Evolutionary conservation across 2,888 invertebrate species (phyloP), one percentile per base, ranked within the genome.

Genomic region (Diarsia dahlii): DNA sequence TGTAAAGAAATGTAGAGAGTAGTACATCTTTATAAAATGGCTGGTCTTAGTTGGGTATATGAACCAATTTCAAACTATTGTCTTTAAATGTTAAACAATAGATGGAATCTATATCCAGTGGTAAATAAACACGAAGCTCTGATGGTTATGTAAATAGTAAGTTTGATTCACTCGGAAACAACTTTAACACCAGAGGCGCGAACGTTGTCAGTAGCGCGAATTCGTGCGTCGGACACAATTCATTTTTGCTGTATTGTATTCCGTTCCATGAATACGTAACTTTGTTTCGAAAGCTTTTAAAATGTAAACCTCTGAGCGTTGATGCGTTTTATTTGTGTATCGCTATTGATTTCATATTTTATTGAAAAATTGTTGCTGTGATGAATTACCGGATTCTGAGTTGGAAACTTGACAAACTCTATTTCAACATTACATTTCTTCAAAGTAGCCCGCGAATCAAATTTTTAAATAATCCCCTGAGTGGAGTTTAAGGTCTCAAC

Each of bases 251-350:
- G 78, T 78, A 81, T 78, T 81, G 74, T 64, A 65, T 68, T 68
- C 78, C 70, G 73, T 71, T 73, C 66, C 80, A 76, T 85, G 81
- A 84, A 86, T 86, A 86, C 76, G 74, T 75, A 82, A 87, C 70
- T 75, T 80, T 60, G 76, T 78, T 80, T 71, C 69, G 62, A 71
- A 82, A 74, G 78, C 72, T 74, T 82, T 81, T 74, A 73, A 77
- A 77, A 67, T 68, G 48, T 62, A 70, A 74, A 65, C 64, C 34
- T 64, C 20, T 34, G 56, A 23, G 13, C 39, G 2, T 56, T 63
- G 20, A 28, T 45, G 3, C 28, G 34, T 50, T 78, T 48, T 48
- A 60, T 65, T 23, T 52, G 10, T 58, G 20, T 23, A 77, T 20
- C 15, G 23, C 34, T 64, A 71, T 71, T 78, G 78, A 71, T 77